Evolutionary conservation across 2,888 invertebrate genomes (phyloP).

Genomic region (Thecophora atra): DNA sequence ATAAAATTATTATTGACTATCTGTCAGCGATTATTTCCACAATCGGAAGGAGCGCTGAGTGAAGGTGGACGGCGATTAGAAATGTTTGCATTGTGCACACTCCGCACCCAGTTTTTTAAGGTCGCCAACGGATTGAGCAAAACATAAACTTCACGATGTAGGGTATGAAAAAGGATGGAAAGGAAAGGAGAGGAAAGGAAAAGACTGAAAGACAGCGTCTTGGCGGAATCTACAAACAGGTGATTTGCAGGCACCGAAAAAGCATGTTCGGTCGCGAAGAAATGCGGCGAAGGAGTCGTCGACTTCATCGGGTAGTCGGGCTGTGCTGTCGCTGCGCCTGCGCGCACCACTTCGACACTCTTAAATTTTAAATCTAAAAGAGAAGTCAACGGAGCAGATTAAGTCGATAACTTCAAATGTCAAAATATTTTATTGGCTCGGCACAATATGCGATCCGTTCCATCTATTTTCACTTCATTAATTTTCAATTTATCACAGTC

Average conservation of each 20-base stretch:
- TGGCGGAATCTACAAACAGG: conserved; percentile 51
- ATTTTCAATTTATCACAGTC: conserved; percentile 65
- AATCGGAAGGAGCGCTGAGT: too few species aligned
- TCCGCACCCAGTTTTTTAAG: too few species aligned
- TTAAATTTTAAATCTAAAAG: conserved; percentile 36
- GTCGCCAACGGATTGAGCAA: neutral
- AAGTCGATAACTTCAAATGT: conserved; percentile 65
- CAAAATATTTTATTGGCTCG: conserved; percentile 65
- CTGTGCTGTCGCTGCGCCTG: conserved; percentile 8
- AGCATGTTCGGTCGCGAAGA: conserved; percentile 15
- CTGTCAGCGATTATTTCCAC: too few species aligned
- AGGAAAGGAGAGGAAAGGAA: conserved; percentile 11
- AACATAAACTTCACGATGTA: conserved; percentile 25
- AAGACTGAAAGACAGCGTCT: conserved; percentile 37
- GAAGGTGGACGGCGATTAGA: too few species aligned
- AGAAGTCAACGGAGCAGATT: conserved; percentile 63
- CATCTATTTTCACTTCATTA: conserved; percentile 65
- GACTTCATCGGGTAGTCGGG: conserved; percentile 1
- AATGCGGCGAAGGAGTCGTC: conserved; percentile 14
- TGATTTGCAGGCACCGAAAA: conserved; percentile 43
- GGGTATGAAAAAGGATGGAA: conserved; percentile 26
- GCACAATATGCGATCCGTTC: conserved; percentile 65
- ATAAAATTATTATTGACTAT: too few species aligned
- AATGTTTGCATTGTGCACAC: too few species aligned
- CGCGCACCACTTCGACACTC: conserved; percentile 3